Evolutionary conservation across 2,888 invertebrate genomes (phyloP).

Genomic region (Leptopterna dolabrata): DNA sequence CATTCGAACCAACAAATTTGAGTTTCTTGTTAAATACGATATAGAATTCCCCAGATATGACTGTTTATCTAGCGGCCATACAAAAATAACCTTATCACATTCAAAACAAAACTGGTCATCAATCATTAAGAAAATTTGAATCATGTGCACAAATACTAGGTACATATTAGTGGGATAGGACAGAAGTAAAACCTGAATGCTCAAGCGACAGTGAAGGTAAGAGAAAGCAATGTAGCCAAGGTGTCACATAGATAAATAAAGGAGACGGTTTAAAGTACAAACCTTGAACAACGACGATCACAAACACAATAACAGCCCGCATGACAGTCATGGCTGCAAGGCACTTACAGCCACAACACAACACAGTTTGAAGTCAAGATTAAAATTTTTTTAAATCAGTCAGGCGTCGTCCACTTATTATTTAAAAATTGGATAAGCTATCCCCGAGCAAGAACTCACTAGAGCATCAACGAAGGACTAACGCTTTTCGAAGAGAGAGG

Average conservation of each 20-base stretch:
- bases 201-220: no score
- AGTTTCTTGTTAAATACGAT: no score
- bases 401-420: background rate
- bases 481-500: conserved; percentile 3
- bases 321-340: conserved; percentile 24
- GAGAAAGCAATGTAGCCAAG: no score
- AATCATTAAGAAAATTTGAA: no score
- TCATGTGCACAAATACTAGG: no score
- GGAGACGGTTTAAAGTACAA: background rate
- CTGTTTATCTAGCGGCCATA: no score
- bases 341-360: conserved; percentile 12
- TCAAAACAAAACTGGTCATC: no score
- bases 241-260: background rate
- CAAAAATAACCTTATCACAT: no score
- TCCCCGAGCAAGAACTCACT: background rate
- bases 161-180: no score
- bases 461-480: background rate
- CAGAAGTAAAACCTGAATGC: no score
- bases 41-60: no score
- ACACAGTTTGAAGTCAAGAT: background rate
- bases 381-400: background rate
- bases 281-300: conserved; percentile 26
- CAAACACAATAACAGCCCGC: conserved; percentile 5
- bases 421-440: background rate
- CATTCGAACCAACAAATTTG: no score